Evolutionary conservation across 2,797 vertebrate species (phyloP), one percentile per base, ranked within the genome.

Genomic region (Tragopan temminckii): DNA sequence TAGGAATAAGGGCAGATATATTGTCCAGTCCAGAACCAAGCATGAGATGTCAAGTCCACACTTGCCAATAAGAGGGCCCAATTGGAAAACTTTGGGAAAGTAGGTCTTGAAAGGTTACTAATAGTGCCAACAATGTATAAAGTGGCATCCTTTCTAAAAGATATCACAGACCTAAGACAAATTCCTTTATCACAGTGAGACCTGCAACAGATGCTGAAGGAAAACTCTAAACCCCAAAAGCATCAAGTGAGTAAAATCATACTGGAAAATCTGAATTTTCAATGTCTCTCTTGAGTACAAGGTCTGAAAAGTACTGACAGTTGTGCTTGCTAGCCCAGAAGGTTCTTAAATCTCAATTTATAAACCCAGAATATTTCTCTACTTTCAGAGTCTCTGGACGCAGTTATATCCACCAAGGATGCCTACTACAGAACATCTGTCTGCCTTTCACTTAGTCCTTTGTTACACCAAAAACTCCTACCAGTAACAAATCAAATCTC

Each of bases 191-290:
- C 78, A 67, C 7, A 64, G 8, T 50, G 5, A 84, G 13, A 50
- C 21, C 42, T 64, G 46, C 11, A 88, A 67, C 15, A 91, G 63
- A 57, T 48, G 21, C 23, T 36, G 27, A 81, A 52, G 72, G 7
- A 19, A 89, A 79, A 10, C 18, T 55, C 11, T 45, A 92, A 80
- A 50, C 1, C 21, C 33, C 31, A 40, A 43, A 81, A 83, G 10
- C 17, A 42, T 36, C 90, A 90, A 53, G 27, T 12, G 52, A 0
- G 0, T 9, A 64, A 48, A 1, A 83, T 5, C 3, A 43, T 3
- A 2, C 4, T 21, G 64, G 20, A 46, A 80, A 64, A 72, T 7
- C 45, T 1, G 12, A 1, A 4, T 42, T 67, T 53, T 72, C 16
- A 9, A 31, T 45, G 8, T 3, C 25, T 59, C 13, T 48, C 66